Evolutionary conservation across 2,797 vertebrate species (phyloP).

Genomic region (Chiroxiphia lanceolata): DNA sequence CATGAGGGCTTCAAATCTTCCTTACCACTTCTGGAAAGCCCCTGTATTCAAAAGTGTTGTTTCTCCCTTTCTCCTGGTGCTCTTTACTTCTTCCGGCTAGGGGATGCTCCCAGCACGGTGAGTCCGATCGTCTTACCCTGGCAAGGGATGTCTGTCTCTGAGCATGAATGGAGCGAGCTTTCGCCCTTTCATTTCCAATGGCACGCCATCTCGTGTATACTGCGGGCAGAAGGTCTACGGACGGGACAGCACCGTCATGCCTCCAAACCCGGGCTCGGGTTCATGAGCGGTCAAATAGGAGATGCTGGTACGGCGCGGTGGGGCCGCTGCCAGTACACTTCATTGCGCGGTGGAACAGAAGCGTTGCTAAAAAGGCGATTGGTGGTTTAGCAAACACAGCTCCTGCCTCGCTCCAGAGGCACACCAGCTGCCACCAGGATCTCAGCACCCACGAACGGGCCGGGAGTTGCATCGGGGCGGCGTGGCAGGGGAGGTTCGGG

Average conservation of each 20-base stretch:
- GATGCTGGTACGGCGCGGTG: fast-evolving
- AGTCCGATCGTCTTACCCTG: neutral
- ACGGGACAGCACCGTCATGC: neutral
- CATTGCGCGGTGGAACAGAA: fast-evolving
- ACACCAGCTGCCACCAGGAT: fast-evolving
- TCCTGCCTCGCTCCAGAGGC: fast-evolving
- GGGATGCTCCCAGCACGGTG: neutral
- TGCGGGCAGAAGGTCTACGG: neutral
- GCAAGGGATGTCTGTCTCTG: neutral
- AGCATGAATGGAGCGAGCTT: fast-evolving
- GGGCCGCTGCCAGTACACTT: fast-evolving
- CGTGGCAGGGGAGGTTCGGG: no score
- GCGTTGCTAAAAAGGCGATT: fast-evolving
- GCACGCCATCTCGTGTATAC: neutral
- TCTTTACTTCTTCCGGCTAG: neutral
- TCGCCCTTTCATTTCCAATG: fast-evolving
- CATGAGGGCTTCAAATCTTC: neutral
- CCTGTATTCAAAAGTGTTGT: neutral
- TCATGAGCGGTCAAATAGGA: fast-evolving
- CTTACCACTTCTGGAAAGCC: neutral
- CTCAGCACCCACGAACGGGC: neutral
- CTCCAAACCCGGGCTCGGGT: neutral
- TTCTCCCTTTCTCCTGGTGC: neutral
- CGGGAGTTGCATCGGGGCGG: fast-evolving
- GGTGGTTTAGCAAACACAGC: fast-evolving